A percentile compares a stretch with the other conserved stretches of the same genome.
Conservation (phyloP, 2,113 vertebrate genomes). For the Oryctolagus cuniculus region DNA sequence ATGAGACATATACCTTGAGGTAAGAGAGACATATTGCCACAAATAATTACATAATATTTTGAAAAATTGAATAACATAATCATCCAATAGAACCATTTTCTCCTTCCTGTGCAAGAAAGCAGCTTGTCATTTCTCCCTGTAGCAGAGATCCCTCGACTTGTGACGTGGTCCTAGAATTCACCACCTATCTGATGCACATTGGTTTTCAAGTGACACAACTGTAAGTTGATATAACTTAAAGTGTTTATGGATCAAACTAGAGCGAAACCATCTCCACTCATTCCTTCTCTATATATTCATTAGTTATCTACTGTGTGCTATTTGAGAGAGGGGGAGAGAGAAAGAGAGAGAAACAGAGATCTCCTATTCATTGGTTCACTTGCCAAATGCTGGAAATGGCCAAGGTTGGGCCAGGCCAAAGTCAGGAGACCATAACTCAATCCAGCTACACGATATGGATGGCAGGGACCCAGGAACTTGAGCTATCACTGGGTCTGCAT, state of each 20-base stretch:
- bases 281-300: background rate
- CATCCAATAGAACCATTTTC: background rate
- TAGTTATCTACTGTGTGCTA: background rate
- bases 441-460: no score
- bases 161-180: background rate
- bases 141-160: background rate
- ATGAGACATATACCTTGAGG: background rate
- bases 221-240: no score
- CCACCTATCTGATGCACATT: background rate
- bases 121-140: no score
- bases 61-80: background rate
- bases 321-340: no score
- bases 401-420: no score
- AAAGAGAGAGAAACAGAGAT: background rate
- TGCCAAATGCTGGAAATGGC: no score
- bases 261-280: background rate
- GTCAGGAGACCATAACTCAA: no score
- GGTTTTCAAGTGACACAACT: background rate
- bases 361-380: no score
- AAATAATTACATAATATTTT: background rate
- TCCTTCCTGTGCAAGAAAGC: background rate
- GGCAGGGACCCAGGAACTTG: no score
- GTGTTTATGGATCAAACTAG: background rate
- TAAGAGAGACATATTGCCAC: background rate
- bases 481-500: no score